phyloP scores from a whole-genome alignment of 2,797 vertebrate genomes.

The Semotilus atromaculatus region DNA sequence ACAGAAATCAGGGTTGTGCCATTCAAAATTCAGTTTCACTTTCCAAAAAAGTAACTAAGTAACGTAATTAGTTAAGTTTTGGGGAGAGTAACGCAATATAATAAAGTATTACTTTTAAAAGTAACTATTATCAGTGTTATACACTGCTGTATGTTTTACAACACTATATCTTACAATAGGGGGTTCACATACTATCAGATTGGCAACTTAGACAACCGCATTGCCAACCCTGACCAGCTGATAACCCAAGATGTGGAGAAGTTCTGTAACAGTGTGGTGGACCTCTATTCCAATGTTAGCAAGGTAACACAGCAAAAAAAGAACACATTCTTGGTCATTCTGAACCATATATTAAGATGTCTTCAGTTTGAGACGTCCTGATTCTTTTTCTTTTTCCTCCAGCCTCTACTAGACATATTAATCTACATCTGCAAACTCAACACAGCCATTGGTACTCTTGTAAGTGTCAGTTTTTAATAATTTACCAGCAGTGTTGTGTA shows the following conservation, averaged over 20 bases:
- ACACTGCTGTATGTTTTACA: slow-evolving; percentile 2
- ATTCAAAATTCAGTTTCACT: background rate
- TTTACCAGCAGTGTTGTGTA: background rate
- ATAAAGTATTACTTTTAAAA: background rate
- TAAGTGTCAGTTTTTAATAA: slow-evolving; percentile 63
- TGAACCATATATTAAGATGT: background rate
- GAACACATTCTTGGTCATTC: background rate
- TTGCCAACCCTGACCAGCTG: slow-evolving; percentile 87
- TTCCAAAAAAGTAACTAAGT: background rate
- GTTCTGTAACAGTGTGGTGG: slow-evolving; percentile 89
- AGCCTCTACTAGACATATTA: slow-evolving; percentile 88
- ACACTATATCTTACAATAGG: slow-evolving; percentile 67
- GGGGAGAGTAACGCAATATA: background rate
- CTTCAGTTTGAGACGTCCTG: background rate
- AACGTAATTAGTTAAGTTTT: background rate
- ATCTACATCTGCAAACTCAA: slow-evolving; percentile 88
- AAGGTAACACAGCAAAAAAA: slow-evolving; percentile 74
- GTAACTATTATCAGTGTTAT: background rate
- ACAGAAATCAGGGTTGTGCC: background rate
- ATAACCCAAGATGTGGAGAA: slow-evolving; percentile 90
- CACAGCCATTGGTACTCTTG: slow-evolving; percentile 85
- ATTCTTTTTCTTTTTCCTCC: slow-evolving; percentile 24
- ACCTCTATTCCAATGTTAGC: slow-evolving; percentile 89
- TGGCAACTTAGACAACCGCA: slow-evolving; percentile 88
- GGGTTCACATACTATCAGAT: slow-evolving; percentile 88